Conservation (phyloP, 2,888 invertebrate species). For the Ellobium chinense region DNA sequence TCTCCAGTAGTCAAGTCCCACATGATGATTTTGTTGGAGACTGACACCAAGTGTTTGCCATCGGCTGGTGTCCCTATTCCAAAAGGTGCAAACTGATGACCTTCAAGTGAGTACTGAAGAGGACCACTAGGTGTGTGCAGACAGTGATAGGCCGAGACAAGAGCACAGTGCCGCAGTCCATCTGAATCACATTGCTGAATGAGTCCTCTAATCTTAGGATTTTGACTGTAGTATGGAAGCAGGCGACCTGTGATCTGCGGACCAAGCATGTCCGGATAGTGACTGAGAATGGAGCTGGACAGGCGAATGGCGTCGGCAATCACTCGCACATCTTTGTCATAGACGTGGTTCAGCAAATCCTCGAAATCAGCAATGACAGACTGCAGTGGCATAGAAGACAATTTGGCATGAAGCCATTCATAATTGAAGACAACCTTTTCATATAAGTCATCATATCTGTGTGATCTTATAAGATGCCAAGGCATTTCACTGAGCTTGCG, state of each 20-base stretch:
- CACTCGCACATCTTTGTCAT: constrained; percentile 77
- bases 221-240: constrained; percentile 93
- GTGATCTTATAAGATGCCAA: constrained; percentile 94
- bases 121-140: constrained; percentile 99
- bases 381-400: constrained; percentile 96
- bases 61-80: constrained; percentile 77
- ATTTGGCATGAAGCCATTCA: constrained; percentile 97
- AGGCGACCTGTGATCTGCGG: constrained; percentile 95
- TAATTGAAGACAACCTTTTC: constrained; percentile 91
- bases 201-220: constrained; percentile 90
- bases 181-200: constrained; percentile 93
- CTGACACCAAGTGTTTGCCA: constrained; percentile 89
- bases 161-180: constrained; percentile 92
- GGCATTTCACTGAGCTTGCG: constrained; percentile 95
- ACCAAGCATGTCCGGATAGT: constrained; percentile 96
- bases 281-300: constrained; percentile 94
- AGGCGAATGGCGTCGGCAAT: constrained; percentile 83
- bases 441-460: constrained; percentile 82
- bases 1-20: constrained; percentile 98
- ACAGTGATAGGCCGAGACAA: constrained; percentile 96
- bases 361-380: constrained; percentile 97
- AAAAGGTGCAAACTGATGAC: constrained; percentile 93
- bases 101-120: constrained; percentile 97
- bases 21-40: constrained; percentile 97
- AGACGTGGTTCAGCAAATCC: constrained; percentile 84